Evolutionary conservation across 2,797 vertebrate species (phyloP), one percentile per base, ranked within the genome.

Genomic region (Xenentodon cancila): DNA sequence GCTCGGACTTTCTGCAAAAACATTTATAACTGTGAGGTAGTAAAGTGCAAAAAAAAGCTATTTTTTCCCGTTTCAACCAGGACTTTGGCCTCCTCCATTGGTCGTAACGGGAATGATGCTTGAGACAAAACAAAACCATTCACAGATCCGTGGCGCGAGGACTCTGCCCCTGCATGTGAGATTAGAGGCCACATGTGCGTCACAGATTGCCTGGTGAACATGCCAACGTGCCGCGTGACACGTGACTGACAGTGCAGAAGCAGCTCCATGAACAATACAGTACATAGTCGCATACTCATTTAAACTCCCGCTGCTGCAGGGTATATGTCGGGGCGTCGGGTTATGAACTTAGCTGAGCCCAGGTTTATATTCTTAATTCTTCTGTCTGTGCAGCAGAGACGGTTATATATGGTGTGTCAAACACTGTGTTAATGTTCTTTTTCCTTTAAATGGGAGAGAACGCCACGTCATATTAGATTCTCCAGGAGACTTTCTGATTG

Each of bases 21-120:
- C 12, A 53, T 59, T n/a, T 13, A 6, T n/a, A 12, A 13, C 34
- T 19, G 1, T 1, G 32, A n/a, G 0, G 12, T 13, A 7, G 44
- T 13, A 11, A 32, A 32, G 5, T 40, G 42, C 5, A 16, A 64
- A 60, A 68, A n/a, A n/a, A n/a, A n/a, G n/a, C n/a, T n/a, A n/a
- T n/a, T n/a, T n/a, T n/a, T n/a, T n/a, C n/a, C n/a, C n/a, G n/a
- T n/a, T n/a, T 21, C 9, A 8, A 7, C 30, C 13, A 13, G 59
- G 37, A 80, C 73, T 74, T 47, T 53, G 71, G 52, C 46, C 64
- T 60, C 40, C 50, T 63, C 20, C 2, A 43, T 34, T 48, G 43
- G 9, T 0, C 8, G 4, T 57, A 55, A 44, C 13, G 50, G 50
- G 59, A 61, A 50, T 44, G 6, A 46, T 5, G n/a, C 13, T 5